phyloP scores from a whole-genome alignment of 2,797 vertebrate species.

The Cossypha dichroa region DNA sequence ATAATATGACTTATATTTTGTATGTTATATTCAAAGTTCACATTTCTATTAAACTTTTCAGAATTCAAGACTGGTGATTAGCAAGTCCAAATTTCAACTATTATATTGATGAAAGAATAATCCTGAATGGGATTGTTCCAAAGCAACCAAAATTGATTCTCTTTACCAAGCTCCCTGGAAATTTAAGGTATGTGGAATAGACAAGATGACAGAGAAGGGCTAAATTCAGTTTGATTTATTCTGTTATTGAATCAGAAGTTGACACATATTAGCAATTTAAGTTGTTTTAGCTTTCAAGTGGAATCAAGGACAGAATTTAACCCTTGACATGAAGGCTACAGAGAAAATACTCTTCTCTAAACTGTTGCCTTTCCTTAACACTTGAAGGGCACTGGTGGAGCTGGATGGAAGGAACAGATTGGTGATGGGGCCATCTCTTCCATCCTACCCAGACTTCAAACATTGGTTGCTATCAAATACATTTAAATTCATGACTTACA shows the following conservation, averaged over 20 bases:
- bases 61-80: background rate
- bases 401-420: background rate
- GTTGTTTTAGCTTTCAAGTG: background rate
- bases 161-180: background rate
- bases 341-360: background rate
- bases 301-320: background rate
- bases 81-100: background rate
- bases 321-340: background rate
- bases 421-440: background rate
- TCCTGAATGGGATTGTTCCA: background rate
- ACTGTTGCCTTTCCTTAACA: background rate
- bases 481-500: background rate
- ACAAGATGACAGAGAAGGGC: background rate
- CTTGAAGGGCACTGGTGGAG: background rate
- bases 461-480: background rate
- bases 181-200: background rate
- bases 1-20: background rate
- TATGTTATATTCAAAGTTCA: background rate
- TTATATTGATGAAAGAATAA: background rate
- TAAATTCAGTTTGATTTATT: background rate
- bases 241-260: background rate
- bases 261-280: background rate
- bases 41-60: background rate
- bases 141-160: background rate
- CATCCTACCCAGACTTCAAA: background rate